Percentiles rank a stretch among this genome's conserved stretches.
Conservation (phyloP, 2,888 invertebrate genomes). For the Lithophane socia region DNA sequence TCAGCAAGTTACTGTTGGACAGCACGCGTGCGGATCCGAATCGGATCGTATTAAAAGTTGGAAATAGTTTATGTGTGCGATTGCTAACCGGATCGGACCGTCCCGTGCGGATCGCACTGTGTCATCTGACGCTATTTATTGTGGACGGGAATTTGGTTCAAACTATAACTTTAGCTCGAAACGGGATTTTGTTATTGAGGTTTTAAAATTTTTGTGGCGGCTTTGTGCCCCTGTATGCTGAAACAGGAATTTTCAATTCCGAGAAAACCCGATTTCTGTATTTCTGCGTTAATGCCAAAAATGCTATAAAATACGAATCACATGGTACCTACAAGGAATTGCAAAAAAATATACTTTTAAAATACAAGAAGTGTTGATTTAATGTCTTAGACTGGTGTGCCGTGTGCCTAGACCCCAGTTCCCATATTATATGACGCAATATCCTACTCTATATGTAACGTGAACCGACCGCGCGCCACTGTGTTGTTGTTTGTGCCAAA, state of each 20-base stretch:
- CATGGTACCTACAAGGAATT: neutral
- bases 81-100: slow-evolving; percentile 12
- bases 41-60: slow-evolving; percentile 71
- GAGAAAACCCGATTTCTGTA: no score
- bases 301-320: neutral
- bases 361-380: neutral
- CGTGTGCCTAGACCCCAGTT: neutral
- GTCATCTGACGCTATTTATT: slow-evolving; percentile 23
- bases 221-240: no score
- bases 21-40: slow-evolving; percentile 42
- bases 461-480: neutral
- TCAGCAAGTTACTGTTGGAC: slow-evolving; percentile 13
- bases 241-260: neutral
- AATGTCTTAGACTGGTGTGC: neutral
- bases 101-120: slow-evolving; percentile 42
- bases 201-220: neutral
- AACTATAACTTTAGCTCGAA: neutral
- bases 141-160: neutral
- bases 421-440: neutral
- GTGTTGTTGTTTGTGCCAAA: slow-evolving; percentile 33
- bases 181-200: neutral
- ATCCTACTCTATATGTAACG: neutral
- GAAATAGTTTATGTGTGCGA: slow-evolving; percentile 52
- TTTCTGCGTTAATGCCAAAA: neutral
- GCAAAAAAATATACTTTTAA: neutral